Evolutionary conservation across 2,113 vertebrate genomes (phyloP).

Genomic region (Nannospalax galili): DNA sequence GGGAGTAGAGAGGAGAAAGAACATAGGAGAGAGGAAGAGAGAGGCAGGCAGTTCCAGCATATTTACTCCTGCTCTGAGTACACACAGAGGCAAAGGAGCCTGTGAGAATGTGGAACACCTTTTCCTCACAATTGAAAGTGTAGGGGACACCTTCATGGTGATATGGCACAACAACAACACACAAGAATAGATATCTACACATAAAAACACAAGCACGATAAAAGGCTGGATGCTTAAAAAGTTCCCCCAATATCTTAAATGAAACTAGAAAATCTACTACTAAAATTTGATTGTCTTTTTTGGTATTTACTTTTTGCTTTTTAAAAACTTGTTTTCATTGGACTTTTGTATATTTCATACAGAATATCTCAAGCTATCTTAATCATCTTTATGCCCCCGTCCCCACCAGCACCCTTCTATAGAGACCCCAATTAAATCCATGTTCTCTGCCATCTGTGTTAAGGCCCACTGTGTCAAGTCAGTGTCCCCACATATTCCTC

Average conservation of each 20-base stretch:
- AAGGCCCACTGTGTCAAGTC: too few species aligned
- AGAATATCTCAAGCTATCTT: too few species aligned
- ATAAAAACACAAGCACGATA: background rate
- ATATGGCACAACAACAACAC: background rate
- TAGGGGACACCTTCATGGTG: background rate
- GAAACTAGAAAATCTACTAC: background rate
- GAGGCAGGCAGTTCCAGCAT: background rate
- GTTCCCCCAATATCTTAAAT: background rate
- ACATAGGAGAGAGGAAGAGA: too few species aligned
- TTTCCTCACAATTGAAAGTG: background rate
- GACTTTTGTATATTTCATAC: too few species aligned
- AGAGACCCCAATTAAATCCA: too few species aligned
- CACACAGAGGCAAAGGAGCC: background rate
- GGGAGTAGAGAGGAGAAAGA: background rate
- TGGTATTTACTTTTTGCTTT: too few species aligned
- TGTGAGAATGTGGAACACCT: background rate
- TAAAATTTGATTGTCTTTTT: conserved; percentile 5
- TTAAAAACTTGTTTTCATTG: too few species aligned
- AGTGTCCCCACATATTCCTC: too few species aligned
- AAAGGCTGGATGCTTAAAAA: background rate
- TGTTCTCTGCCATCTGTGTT: too few species aligned
- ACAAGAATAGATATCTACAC: background rate
- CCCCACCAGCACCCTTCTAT: too few species aligned
- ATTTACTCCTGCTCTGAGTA: conserved; percentile 14
- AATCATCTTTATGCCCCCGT: too few species aligned